Conservation (phyloP, 1,140 invertebrate genomes). For the Phocides pigmalion region DNA sequence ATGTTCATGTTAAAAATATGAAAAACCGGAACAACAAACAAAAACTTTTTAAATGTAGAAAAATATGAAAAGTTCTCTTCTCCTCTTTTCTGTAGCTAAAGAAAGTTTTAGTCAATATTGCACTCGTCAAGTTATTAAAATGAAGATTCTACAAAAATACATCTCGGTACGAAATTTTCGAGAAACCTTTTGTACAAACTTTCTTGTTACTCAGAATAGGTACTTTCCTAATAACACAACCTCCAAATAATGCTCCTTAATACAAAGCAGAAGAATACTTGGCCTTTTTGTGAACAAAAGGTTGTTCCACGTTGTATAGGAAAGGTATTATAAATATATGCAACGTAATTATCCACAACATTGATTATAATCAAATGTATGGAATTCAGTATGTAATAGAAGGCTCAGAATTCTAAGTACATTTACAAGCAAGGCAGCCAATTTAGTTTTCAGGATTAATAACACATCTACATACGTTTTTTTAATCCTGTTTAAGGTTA, state of each 20-base stretch:
- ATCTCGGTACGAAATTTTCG: constrained; percentile 8
- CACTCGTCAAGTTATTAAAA: neutral
- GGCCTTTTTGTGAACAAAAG: constrained; percentile 5
- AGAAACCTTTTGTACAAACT: constrained; percentile 10
- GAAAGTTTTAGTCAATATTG: neutral
- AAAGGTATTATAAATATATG: neutral
- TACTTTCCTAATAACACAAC: constrained; percentile 5
- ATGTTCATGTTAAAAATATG: no score
- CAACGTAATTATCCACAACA: neutral
- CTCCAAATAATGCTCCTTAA: constrained; percentile 9
- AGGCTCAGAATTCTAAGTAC: no score
- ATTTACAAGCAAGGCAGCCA: no score
- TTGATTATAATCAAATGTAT: no score
- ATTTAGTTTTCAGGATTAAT: no score
- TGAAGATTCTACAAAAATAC: constrained; percentile 4
- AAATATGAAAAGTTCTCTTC: no score
- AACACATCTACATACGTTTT: no score
- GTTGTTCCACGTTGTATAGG: neutral
- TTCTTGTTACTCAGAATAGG: constrained; percentile 16
- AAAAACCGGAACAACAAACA: no score
- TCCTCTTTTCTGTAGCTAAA: no score
- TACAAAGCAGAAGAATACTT: constrained; percentile 5
- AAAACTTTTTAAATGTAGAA: no score
- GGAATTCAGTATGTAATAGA: no score
- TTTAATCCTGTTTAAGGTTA: no score